Percentiles rank a stretch among this genome's conserved stretches.
phyloP scores from a whole-genome alignment of 2,888 invertebrate species.

The Rapana venosa region DNA sequence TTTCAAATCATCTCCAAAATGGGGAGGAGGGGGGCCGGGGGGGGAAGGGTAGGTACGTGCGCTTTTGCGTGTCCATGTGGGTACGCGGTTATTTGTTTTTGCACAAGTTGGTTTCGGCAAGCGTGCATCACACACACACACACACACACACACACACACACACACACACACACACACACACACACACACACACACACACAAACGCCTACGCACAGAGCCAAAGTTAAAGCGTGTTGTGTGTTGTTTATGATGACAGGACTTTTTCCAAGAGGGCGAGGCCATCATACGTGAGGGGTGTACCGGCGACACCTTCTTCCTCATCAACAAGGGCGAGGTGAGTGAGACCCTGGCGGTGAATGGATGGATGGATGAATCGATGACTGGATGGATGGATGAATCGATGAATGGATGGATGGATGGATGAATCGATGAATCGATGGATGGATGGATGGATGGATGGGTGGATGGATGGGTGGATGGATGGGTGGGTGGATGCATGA shows the following conservation, averaged over 20 bases:
- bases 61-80: too few relatives aligned
- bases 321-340: constrained; percentile 91
- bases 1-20: too few relatives aligned
- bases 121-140: neutral
- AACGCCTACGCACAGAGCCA: neutral
- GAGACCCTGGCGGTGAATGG: too few relatives aligned
- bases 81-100: too few relatives aligned
- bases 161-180: neutral
- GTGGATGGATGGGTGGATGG: neutral
- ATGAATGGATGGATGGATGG: constrained; percentile 19
- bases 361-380: neutral
- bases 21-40: too few relatives aligned
- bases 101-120: too few relatives aligned
- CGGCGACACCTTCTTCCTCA: constrained; percentile 98
- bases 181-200: neutral
- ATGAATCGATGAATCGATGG: neutral
- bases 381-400: neutral
- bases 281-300: constrained; percentile 96
- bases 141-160: neutral
- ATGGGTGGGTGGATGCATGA: too few relatives aligned
- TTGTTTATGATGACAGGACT: constrained; percentile 81
- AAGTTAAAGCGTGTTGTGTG: neutral
- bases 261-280: constrained; percentile 95
- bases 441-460: neutral
- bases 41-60: too few relatives aligned